Evolutionary conservation across 2,888 invertebrate genomes (phyloP).

Genomic region (Drosophila mimetica): DNA sequence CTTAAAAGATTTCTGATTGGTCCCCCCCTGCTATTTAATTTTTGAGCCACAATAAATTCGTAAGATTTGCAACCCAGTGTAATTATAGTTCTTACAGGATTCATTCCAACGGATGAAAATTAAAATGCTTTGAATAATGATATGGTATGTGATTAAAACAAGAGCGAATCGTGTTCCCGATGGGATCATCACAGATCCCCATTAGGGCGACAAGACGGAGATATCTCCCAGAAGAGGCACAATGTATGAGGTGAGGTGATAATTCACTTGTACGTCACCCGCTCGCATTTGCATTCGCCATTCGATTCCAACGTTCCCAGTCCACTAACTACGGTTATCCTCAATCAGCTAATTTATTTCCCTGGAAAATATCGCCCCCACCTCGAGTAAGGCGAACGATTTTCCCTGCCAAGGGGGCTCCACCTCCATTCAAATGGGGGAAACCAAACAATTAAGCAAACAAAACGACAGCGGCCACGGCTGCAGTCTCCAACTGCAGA

Average conservation of each 20-base stretch:
- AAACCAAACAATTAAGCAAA: constrained; percentile 62
- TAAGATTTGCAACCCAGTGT: constrained; percentile 10
- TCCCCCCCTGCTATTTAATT: too few species aligned
- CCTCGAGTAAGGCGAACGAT: constrained; percentile 14
- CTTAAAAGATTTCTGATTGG: too few species aligned
- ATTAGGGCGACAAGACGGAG: constrained; percentile 39
- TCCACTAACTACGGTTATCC: constrained; percentile 29
- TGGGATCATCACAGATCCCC: constrained; percentile 19
- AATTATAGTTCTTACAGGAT: constrained; percentile 27
- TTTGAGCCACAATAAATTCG: neutral
- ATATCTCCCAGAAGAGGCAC: constrained; percentile 19
- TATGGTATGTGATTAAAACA: constrained; percentile 34
- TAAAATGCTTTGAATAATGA: constrained; percentile 34
- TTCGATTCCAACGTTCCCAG: constrained; percentile 4
- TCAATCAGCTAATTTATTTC: constrained; percentile 53
- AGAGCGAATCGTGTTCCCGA: constrained; percentile 18
- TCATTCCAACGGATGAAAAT: constrained; percentile 10
- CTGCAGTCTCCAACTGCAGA: constrained; percentile 23
- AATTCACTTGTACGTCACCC: constrained; percentile 40
- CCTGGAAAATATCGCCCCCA: constrained; percentile 44
- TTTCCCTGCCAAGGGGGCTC: constrained; percentile 35
- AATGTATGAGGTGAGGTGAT: constrained; percentile 42
- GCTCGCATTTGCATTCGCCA: constrained; percentile 39
- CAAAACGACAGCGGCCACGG: constrained; percentile 55
- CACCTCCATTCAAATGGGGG: constrained; percentile 29